A percentile compares a stretch with the other conserved stretches of the same genome.
Evolutionary conservation across 37 sponge, comb jelly and placozoan species (phyloP).

Genomic region (Agelas oroides): DNA sequence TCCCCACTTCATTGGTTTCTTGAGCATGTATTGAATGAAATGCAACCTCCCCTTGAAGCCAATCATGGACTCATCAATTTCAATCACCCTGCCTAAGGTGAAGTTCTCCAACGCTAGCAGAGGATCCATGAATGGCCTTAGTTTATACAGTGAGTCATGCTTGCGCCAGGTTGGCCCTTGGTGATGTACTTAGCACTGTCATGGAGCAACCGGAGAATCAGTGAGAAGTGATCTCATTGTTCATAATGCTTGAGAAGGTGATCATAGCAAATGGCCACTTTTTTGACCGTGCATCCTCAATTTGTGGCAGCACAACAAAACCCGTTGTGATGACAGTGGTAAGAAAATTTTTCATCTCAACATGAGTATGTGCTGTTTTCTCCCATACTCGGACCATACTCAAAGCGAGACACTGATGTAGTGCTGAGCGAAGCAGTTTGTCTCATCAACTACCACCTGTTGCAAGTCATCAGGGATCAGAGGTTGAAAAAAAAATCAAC

Average conservation of each 20-base stretch:
- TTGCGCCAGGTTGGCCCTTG: conserved; percentile 24
- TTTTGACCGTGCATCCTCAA: conserved; percentile 21
- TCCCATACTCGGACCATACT: too few species aligned
- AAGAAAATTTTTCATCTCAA: too few species aligned
- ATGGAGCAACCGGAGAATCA: conserved; percentile 32
- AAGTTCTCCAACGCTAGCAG: conserved; percentile 28
- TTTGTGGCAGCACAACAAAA: conserved; percentile 13
- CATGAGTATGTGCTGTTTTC: too few species aligned
- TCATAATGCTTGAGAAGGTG: conserved; percentile 21
- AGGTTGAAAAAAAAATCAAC: too few species aligned
- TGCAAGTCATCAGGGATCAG: too few species aligned
- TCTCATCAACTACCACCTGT: too few species aligned
- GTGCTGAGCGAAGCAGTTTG: too few species aligned
- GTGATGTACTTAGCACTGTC: conserved; percentile 29
- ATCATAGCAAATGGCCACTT: conserved; percentile 24
- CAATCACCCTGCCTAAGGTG: conserved; percentile 10
- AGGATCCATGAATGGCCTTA: conserved; percentile 35
- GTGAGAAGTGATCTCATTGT: conserved; percentile 31
- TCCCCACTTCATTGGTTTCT: conserved; percentile 34
- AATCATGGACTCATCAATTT: conserved; percentile 31
- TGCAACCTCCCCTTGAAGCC: conserved; percentile 29
- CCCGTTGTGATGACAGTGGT: conserved; percentile 23
- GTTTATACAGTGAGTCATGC: conserved; percentile 39
- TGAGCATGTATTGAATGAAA: conserved; percentile 18
- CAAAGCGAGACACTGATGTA: too few species aligned